Evolutionary conservation across 2,797 vertebrate genomes (phyloP), one percentile per base, ranked within the genome.

Genomic region (Natrix natrix): DNA sequence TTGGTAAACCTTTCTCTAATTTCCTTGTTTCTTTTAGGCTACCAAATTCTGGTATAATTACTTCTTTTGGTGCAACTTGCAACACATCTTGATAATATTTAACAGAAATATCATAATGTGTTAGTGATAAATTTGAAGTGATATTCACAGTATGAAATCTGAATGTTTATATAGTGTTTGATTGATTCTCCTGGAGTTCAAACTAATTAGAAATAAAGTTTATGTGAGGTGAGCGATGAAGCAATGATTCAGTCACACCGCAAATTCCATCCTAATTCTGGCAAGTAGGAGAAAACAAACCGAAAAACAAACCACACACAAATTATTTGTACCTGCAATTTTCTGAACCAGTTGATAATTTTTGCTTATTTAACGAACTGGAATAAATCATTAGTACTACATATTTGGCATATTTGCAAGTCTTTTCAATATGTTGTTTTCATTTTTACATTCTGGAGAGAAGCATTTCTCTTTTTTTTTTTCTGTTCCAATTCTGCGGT

Each of bases 181-280:
- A 93, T 94, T 97, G 95, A 96, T 91, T 96, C 94, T 95, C 59
- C 86, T 90, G 90, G 94, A 95, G 59, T 92, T 96, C 88, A 32
- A 56, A 94, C 96, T 97, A 96, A 97, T 96, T 97, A 96, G 95
- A 97, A 97, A 94, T 94, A 91, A 95, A 90, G 95, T 96, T 97
- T 97, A 95, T 93, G 87, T 94, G 90, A 11, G 94, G 0, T n/a
- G 94, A 96, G 93, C 89, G 91, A 61, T 54, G 78, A 96, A 95
- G 93, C 95, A 94, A 57, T 92, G 95, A 93, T 95, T 94, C 1
- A 91, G 93, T 94, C 90, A 96, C 90, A 89, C 48, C 83, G 43
- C 90, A 95, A 93, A 96, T 97, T 66, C 28, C 0, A 93, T 95
- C 88, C 86, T 88, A 93, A 93, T 92, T 90, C 74, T 90, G 91